Conservation (phyloP, 1,140 invertebrate genomes). For the Hypsibius dujardini region DNA sequence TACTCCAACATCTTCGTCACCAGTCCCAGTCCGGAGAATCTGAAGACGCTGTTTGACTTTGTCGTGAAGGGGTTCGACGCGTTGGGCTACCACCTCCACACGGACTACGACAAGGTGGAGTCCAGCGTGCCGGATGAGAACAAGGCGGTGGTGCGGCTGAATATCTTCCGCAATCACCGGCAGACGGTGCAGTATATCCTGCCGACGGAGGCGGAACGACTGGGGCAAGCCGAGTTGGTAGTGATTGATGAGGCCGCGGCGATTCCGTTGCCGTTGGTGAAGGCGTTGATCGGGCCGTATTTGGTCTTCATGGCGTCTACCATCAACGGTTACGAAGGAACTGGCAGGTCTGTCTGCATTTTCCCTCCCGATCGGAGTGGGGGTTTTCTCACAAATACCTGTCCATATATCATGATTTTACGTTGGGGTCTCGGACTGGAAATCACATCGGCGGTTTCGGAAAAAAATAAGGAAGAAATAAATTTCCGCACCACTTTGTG, state of each 20-base stretch:
- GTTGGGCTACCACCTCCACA: conserved; percentile 50
- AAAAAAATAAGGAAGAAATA: no score
- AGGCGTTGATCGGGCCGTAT: conserved; percentile 73
- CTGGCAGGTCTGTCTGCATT: conserved; percentile 8
- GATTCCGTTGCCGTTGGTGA: conserved; percentile 83
- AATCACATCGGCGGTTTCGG: no score
- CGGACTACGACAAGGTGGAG: conserved; percentile 28
- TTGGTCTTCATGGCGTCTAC: conserved; percentile 90
- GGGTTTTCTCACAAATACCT: no score
- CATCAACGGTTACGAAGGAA: conserved; percentile 54
- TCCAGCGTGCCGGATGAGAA: conserved; percentile 36
- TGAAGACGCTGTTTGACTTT: conserved; percentile 95
- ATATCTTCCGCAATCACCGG: conserved; percentile 69
- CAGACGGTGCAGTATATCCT: conserved; percentile 96
- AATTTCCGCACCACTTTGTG: no score
- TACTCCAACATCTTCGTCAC: conserved; percentile 98
- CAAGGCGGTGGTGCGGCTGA: conserved; percentile 82
- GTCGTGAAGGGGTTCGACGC: conserved; percentile 88
- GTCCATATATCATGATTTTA: no score
- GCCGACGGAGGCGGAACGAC: conserved; percentile 66
- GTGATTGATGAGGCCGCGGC: conserved; percentile 98
- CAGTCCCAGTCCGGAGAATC: conserved; percentile 90
- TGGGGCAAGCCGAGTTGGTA: conserved; percentile 80
- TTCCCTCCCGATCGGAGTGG: not conserved
- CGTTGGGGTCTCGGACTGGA: no score